phyloP scores from a whole-genome alignment of 30 jellyfish, hydroid and myxozoan species.

The Aurelia aurita region DNA sequence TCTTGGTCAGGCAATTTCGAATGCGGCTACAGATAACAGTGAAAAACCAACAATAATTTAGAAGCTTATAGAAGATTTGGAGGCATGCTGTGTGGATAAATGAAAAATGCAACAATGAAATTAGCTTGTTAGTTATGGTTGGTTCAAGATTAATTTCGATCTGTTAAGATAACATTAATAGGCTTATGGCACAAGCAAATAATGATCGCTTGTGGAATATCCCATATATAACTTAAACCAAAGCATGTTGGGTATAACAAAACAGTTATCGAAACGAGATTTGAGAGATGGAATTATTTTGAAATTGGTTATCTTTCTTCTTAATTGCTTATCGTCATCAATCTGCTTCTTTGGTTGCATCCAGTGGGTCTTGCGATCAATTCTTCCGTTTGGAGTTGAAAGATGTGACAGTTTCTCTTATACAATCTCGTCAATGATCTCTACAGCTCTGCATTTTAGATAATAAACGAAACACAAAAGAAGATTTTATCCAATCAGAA shows the following conservation, averaged over 20 bases:
- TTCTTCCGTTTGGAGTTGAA: too few species aligned
- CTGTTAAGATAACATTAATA: neutral
- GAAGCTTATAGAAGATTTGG: neutral
- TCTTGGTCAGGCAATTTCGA: neutral
- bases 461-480: too few species aligned
- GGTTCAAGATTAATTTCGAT: neutral
- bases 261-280: conserved; percentile 28
- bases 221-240: neutral
- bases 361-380: neutral
- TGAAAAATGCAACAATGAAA: neutral
- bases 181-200: too few species aligned
- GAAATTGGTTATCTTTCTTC: conserved; percentile 15
- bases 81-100: neutral
- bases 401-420: too few species aligned
- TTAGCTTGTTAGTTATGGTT: conserved; percentile 31
- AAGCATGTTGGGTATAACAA: conserved; percentile 23
- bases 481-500: too few species aligned
- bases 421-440: too few species aligned
- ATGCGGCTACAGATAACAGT: neutral
- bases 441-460: too few species aligned
- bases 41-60: conserved; percentile 1
- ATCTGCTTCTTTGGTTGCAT: neutral
- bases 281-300: conserved; percentile 1
- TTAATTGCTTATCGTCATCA: conserved; percentile 1
- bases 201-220: too few species aligned